Evolutionary conservation across 2,797 vertebrate genomes (phyloP).

Genomic region (Bradypus variegatus): DNA sequence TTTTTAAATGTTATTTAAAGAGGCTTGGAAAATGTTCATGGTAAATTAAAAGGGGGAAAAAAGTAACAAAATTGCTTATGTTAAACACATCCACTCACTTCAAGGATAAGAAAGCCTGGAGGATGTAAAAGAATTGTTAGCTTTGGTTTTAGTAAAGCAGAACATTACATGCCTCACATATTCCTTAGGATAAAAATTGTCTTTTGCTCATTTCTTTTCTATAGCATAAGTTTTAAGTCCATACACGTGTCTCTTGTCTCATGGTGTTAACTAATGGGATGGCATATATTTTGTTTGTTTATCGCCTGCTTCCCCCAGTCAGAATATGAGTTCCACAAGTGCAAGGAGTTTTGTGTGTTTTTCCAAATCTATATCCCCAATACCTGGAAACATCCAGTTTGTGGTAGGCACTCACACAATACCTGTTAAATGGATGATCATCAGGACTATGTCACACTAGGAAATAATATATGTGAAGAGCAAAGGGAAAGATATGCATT

Average conservation of each 20-base stretch:
- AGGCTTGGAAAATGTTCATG: background rate
- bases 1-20: background rate
- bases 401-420: fast-evolving
- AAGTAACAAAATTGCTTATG: background rate
- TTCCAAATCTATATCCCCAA: background rate
- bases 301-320: background rate
- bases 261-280: too few species aligned
- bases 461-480: background rate
- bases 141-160: background rate
- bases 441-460: fast-evolving
- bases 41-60: background rate
- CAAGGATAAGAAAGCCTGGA: background rate
- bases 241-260: background rate
- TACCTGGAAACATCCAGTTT: too few species aligned
- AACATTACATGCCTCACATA: background rate
- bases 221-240: too few species aligned
- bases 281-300: background rate
- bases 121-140: too few species aligned
- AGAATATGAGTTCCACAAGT: fast-evolving
- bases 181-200: background rate
- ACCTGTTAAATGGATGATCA: fast-evolving
- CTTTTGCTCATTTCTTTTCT: background rate
- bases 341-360: background rate
- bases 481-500: background rate
- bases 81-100: background rate